These are phyloP conservation scores for Ctenicera cuprea DNA, from an alignment of 2,888 invertebrate species.

Conservation along the genomic window DNA sequence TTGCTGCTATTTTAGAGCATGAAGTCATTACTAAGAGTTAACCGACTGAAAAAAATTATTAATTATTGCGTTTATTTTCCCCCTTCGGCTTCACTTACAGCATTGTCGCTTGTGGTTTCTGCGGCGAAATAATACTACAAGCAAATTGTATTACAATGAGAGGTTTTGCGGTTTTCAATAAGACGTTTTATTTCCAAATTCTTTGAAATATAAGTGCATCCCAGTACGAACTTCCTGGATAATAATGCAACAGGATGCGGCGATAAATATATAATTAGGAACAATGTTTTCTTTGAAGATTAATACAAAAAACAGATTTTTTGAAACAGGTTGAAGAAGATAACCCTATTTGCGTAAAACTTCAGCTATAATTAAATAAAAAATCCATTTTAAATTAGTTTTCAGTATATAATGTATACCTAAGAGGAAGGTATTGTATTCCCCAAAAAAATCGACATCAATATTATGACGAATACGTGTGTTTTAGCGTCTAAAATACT, in stretches of 20 bases:
- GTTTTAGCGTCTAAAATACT: too few relatives aligned
- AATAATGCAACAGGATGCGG: not conserved
- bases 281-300: not conserved
- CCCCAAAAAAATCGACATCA: too few relatives aligned
- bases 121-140: slow-evolving; percentile 12
- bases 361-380: too few relatives aligned
- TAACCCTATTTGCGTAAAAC: too few relatives aligned
- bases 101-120: slow-evolving; percentile 23
- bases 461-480: too few relatives aligned
- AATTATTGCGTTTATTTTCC: slow-evolving; percentile 27
- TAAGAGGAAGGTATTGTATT: too few relatives aligned
- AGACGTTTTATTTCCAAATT: not conserved
- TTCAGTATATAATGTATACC: too few relatives aligned
- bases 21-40: slow-evolving; percentile 36
- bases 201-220: not conserved
- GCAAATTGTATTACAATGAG: not conserved
- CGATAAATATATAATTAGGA: not conserved
- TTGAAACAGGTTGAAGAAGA: too few relatives aligned
- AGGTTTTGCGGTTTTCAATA: not conserved
- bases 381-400: too few relatives aligned
- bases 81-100: slow-evolving; percentile 22
- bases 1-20: slow-evolving; percentile 36
- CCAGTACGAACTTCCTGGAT: not conserved
- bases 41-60: slow-evolving; percentile 27
- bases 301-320: too few relatives aligned